These are phyloP conservation scores for Malthinus flaveolus DNA, from an alignment of 2,888 invertebrate genomes.

Conservation along the genomic window DNA sequence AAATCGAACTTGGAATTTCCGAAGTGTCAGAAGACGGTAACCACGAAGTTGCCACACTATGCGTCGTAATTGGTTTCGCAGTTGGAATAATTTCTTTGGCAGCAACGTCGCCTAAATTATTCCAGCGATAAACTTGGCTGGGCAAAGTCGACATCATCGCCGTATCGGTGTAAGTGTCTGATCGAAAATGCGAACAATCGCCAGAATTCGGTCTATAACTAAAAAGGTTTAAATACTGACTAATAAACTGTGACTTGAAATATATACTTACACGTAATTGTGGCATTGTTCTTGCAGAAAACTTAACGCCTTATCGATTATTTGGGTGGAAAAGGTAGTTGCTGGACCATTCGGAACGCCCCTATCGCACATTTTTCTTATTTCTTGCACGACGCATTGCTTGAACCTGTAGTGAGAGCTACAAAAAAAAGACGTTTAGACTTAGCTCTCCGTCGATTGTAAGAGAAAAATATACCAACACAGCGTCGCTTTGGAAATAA, in stretches of 20 bases:
- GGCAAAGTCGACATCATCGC: constrained; percentile 44
- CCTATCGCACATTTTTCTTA: constrained; percentile 57
- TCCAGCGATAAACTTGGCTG: constrained; percentile 51
- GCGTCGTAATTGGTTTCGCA: constrained; percentile 33
- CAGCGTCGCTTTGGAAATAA: constrained; percentile 58
- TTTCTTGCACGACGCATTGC: constrained; percentile 60
- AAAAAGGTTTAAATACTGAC: neutral
- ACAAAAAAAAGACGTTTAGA: neutral
- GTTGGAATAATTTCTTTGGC: constrained; percentile 40
- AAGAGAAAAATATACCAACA: constrained; percentile 57
- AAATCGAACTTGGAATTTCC: constrained; percentile 12
- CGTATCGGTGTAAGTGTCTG: constrained; percentile 41
- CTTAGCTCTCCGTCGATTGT: neutral
- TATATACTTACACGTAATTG: constrained; percentile 62
- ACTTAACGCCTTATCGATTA: constrained; percentile 62
- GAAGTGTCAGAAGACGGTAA: constrained; percentile 32
- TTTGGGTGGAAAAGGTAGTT: constrained; percentile 58
- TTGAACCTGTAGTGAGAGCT: constrained; percentile 64
- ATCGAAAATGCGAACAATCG: constrained; percentile 51
- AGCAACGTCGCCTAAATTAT: constrained; percentile 39
- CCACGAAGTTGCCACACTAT: constrained; percentile 41
- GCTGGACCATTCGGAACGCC: constrained; percentile 56
- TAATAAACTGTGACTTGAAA: neutral
- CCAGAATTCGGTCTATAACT: constrained; percentile 56
- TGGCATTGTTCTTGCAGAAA: constrained; percentile 63